Base-by-base conservation (phyloP, 2,797 vertebrate genomes). In the Menidia menidia region DNA sequence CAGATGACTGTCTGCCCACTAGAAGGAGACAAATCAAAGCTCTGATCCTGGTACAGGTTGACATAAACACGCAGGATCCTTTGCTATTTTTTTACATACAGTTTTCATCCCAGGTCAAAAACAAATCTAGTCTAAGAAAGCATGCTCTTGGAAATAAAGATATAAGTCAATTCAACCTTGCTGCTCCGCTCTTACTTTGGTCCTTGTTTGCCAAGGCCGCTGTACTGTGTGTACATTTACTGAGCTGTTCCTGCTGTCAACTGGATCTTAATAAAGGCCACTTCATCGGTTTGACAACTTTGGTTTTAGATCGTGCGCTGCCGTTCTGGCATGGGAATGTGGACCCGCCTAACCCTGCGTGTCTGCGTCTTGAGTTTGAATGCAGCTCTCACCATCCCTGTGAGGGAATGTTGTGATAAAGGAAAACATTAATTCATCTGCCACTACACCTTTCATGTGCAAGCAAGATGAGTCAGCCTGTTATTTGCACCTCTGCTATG, bases 1-100 rank as follows among this genome's bases (percentile, higher is more conserved):
- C 71, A 66, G 60, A 4, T 16, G 51, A 14, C 51, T 53, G 14
- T 56, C 11, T 45, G 41, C 14, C 91, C 92, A 90, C 86, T 76
- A 89, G 90, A 65, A 50, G 89, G 90, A 78, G 90, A 88, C 91
- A 90, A 80, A 86, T 32, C 59, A 73, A 53, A 39, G 32, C 54
- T 71, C 18, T 48, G 56, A 59, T 68, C 25, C 56, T 25, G 42
- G 68, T 50, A 48, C 44, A 65, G 60, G 66, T 65, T 60, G 44
- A 50, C 67, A 68, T 6, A 10, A 52, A 32, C 7, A 57, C 32
- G 58, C 62, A 30, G 50, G 33, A 62, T 58, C 44, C 47, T 64
- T 68, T 14, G n/a, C 57, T 60, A 16, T 69, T 60, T 57, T 72
- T 73, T 57, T 56, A 61, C n/a, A 76, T 45, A 33, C 52, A 43